Evolutionary conservation across 2,797 vertebrate genomes (phyloP).

Genomic region (Cygnus olor): DNA sequence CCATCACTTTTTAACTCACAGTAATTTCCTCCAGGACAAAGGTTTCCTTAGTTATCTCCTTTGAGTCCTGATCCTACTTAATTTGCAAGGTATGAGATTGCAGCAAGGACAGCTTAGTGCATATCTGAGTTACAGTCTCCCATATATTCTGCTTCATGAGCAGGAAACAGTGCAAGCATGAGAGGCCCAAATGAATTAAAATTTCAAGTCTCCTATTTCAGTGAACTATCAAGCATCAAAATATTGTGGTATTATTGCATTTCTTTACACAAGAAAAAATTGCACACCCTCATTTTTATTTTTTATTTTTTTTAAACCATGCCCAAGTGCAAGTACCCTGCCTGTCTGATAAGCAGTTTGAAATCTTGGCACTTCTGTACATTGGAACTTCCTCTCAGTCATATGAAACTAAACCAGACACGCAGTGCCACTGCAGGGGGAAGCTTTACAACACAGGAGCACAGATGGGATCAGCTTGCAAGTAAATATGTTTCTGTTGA

Average conservation of each 20-base stretch:
- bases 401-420: neutral
- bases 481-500: constrained; percentile 64
- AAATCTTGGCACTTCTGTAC: constrained; percentile 28
- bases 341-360: neutral
- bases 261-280: constrained; percentile 31
- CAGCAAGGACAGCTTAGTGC: constrained; percentile 9
- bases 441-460: constrained; percentile 24
- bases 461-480: constrained; percentile 69
- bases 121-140: constrained; percentile 26
- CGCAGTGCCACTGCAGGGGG: constrained; percentile 49
- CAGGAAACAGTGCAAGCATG: neutral
- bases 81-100: constrained; percentile 39
- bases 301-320: neutral
- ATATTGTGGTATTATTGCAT: neutral
- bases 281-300: neutral
- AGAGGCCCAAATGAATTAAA: constrained; percentile 41
- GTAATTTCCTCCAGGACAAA: constrained; percentile 61
- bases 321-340: neutral
- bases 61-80: constrained; percentile 42
- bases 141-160: constrained; percentile 32
- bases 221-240: neutral
- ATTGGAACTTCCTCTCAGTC: neutral
- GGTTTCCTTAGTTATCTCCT: constrained; percentile 57
- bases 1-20: constrained; percentile 51
- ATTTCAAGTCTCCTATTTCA: constrained; percentile 26